phyloP scores from a whole-genome alignment of 2,888 invertebrate genomes.

The Atethmia centrago region DNA sequence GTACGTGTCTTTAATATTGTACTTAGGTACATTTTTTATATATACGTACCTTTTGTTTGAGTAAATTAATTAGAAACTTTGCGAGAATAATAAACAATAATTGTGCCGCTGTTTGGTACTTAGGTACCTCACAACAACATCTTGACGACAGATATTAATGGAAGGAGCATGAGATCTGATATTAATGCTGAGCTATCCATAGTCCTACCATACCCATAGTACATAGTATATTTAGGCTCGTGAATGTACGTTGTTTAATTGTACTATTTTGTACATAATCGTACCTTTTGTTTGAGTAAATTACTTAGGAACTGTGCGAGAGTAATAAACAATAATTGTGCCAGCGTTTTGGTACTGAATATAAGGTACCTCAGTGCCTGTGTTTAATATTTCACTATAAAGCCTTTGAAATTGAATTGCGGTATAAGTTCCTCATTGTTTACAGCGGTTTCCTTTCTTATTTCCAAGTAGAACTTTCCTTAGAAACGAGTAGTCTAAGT shows the following conservation, averaged over 20 bases:
- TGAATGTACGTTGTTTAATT: too few species aligned
- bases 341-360: not conserved
- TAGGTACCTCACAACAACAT: not conserved
- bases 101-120: not conserved
- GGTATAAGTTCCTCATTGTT: conserved; percentile 3
- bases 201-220: too few species aligned
- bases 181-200: too few species aligned
- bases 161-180: too few species aligned
- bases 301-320: conserved; percentile 1
- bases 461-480: conserved; percentile 6
- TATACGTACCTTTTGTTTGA: conserved; percentile 11
- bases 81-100: conserved; percentile 26
- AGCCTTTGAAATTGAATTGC: conserved; percentile 15
- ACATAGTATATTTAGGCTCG: too few species aligned
- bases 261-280: not conserved
- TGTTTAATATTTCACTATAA: conserved; percentile 24
- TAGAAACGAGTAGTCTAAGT: not conserved
- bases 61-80: conserved; percentile 16
- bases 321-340: conserved; percentile 33
- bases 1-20: too few species aligned
- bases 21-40: too few species aligned
- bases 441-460: not conserved
- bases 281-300: conserved; percentile 23
- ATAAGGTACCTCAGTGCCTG: not conserved
- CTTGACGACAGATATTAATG: too few species aligned